Evolutionary conservation across 2,888 invertebrate genomes (phyloP), one percentile per base, ranked within the genome.

Genomic region (Zygogramma bicolorata): DNA sequence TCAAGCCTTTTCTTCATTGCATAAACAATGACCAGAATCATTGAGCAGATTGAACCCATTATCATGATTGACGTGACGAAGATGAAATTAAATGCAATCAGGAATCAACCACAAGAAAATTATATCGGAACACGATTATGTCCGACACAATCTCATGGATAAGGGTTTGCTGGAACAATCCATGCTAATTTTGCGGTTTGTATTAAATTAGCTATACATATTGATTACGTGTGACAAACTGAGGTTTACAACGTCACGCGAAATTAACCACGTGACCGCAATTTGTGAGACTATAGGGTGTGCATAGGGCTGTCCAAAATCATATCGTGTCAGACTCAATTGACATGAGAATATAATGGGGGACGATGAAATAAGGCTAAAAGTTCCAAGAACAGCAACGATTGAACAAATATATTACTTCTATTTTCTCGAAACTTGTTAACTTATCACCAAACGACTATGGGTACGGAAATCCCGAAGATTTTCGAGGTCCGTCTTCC

Each of bases 221-320:
- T 53, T 53, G 53, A 53, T 53, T 25, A 53, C 53, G 53, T n/a
- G 25, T 53, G 53, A 53, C 53, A 53, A 53, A 53, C 53, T 53
- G 53, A 25, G 53, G 53, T 27, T 53, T 53, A 53, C 53, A 25
- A 53, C 25, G 53, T 53, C 53, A n/a, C 13, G 53, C 53, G 13
- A 15, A 53, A 27, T 53, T 53, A 53, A n/a, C 5, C 53, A 53
- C 25, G 53, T 53, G 13, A 53, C 53, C 53, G 53, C 53, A 53
- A 53, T 53, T 46, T 46, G 46, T 15, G 18, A 7, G 20, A 7
- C 8, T n/a, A 5, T 15, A 27, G 53, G n/a, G 22, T 53, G 13
- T 27, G n/a, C 25, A 22, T 53, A 27, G 53, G 53, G 25, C 25
- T 25, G 22, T 5, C 25, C 53, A n/a, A 13, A 25, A 53, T 53